Evolutionary conservation across 2,797 vertebrate species (phyloP).

Genomic region (Microcaecilia unicolor): DNA sequence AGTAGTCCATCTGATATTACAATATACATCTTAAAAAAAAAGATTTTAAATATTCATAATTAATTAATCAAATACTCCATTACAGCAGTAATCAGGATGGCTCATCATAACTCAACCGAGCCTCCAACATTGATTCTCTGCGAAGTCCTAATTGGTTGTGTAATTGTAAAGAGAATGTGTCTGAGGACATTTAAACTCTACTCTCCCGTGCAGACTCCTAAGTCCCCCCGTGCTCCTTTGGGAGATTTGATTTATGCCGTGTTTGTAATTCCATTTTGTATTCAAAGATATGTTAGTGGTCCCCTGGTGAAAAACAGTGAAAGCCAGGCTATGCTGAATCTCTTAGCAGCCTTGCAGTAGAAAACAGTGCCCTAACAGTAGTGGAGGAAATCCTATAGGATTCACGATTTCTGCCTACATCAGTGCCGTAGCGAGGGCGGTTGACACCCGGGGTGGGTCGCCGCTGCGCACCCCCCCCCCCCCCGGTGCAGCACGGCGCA

Average conservation of each 20-base stretch:
- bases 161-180: conserved; percentile 43
- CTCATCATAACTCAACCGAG: conserved; percentile 60
- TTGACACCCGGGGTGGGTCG: too few relatives aligned
- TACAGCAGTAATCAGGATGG: conserved; percentile 58
- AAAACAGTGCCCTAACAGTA: too few relatives aligned
- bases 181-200: conserved; percentile 34
- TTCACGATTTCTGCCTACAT: too few relatives aligned
- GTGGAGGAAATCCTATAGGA: too few relatives aligned
- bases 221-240: conserved; percentile 24
- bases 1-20: conserved; percentile 1
- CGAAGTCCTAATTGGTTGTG: conserved; percentile 69
- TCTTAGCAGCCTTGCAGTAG: too few relatives aligned
- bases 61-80: conserved; percentile 71
- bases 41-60: conserved; percentile 57
- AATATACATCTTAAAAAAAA: too few relatives aligned
- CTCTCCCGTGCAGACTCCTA: conserved; percentile 21
- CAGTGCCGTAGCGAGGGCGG: too few relatives aligned
- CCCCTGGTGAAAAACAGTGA: conserved; percentile 35
- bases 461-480: too few relatives aligned
- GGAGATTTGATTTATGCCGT: conserved; percentile 44
- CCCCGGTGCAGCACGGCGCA: too few relatives aligned
- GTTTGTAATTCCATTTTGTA: conserved; percentile 38
- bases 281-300: conserved; percentile 44
- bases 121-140: conserved; percentile 68
- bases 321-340: conserved; percentile 24